Conservation (phyloP, 2,888 invertebrate genomes). For the Nomada hirtipes region DNA sequence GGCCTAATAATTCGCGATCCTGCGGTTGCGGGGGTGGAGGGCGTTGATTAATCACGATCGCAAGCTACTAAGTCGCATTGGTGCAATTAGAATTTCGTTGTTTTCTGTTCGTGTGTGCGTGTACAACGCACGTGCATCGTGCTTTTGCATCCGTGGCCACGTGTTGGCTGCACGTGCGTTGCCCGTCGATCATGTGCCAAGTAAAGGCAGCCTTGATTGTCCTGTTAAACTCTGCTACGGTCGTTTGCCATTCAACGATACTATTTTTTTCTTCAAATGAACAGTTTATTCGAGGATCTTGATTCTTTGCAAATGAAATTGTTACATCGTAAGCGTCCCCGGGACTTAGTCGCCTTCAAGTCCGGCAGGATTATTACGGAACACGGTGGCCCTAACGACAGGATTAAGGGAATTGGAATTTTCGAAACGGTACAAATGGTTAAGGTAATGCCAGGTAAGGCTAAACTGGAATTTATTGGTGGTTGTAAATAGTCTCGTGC, state of each 20-base stretch:
- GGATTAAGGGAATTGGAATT: no score
- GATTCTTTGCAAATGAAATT: no score
- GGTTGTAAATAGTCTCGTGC: no score
- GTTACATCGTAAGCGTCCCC: no score
- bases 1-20: conserved; percentile 39
- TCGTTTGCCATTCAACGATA: conserved; percentile 22
- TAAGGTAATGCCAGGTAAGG: no score
- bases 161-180: conserved; percentile 55
- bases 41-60: conserved; percentile 52
- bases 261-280: neutral
- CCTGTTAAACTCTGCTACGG: conserved; percentile 31
- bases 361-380: no score
- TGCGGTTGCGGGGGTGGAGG: neutral
- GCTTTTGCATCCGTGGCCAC: conserved; percentile 47
- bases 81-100: neutral
- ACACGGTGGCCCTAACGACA: no score
- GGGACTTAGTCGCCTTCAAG: no score
- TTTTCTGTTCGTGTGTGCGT: conserved; percentile 38
- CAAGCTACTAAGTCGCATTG: conserved; percentile 35
- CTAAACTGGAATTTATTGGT: no score
- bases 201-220: conserved; percentile 56
- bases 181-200: conserved; percentile 46
- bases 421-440: no score
- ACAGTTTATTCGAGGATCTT: neutral
- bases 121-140: conserved; percentile 47